Evolutionary conservation across 92 coral and sea anemone genomes (phyloP), one percentile per base, ranked within the genome.

Genomic region (Montipora capitata): DNA sequence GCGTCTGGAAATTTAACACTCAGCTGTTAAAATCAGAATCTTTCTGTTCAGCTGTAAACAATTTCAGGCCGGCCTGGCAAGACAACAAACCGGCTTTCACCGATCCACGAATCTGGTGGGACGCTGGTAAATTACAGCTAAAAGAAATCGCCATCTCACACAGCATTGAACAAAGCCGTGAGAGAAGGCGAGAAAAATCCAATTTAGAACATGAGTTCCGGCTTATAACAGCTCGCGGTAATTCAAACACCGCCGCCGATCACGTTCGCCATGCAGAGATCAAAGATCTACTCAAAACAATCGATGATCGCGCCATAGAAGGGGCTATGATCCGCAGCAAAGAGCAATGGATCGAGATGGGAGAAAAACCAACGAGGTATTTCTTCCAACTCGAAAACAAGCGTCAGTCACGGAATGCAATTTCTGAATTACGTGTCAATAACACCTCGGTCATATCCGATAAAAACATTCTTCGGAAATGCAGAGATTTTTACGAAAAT

Each of bases 1-100:
- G 88, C 9, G 40, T 80, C 15, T 88, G 92, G 92, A 88, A 88
- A 16, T 48, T 81, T 0, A 88, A 88, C 64, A 56, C 72, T 7
- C 15, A 9, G 2, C 44, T 48, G 40, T 56, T 82, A 8, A 54
- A 76, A n/a, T 70, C 74, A 2, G 76, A 70, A 6, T 0, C 7
- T 4, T 69, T 81, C 44, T 62, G 76, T 4, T 0, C 68, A 0
- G 64, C 15, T 2, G 65, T 88, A 0, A 40, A 63, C 14, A 3
- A 62, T 68, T 88, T 80, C 71, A 80, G 91, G 91, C 13, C 76
- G 1, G 35, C 4, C 15, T 88, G 91, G 91, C 59, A 12, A 7
- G 3, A 0, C 0, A 10, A 16, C 5, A 74, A 65, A 10, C 56
- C 40, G 1, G 13, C 16, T 1, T 81, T 63, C 48, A 18, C 82